Evolutionary conservation across 2,797 vertebrate species (phyloP), one percentile per base, ranked within the genome.

Genomic region (Hipposideros larvatus): DNA sequence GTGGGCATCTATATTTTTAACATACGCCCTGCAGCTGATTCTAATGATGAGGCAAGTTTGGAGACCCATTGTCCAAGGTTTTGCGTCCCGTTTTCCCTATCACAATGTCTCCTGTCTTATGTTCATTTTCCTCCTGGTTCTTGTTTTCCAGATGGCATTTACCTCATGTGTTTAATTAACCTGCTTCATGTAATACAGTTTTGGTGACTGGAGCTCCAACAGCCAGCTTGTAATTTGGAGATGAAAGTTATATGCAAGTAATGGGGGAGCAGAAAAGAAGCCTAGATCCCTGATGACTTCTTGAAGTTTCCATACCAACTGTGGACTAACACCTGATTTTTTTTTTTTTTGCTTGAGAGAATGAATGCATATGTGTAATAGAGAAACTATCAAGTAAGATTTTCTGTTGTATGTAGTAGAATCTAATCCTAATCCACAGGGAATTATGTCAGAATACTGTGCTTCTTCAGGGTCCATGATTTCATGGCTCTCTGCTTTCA

Each of bases 31-130:
- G 59, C 43, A 65, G n/a, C 2, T 13, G 31, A 88, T 95, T 92
- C n/a, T 91, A 79, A 80, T 75, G 28, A 71, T 73, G 89, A 96
- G 19, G 24, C 7, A 28, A 93, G 16, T 85, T 85, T 94, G 34
- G 61, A 71, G 11, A 71, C 5, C 16, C 41, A 22, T 34, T 65
- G 28, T 28, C 59, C 10, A 78, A 70, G 11, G 2, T 2, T 94
- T 90, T 90, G 57, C 26, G 31, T 92, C 82, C 37, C 34, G 55
- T 84, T 94, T 90, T 73, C 21, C 7, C 51, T 88, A 53, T 82
- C 37, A 80, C 19, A 85, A 78, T 73, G 37, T 8, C 2, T 11
- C 28, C 16, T 70, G 16, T 11, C 6, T 11, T 68, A 37, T 63
- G 31, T 66, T 94, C 3, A 21, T 46, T 63, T 86, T 95, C 55